Percentiles rank a stretch among this genome's conserved stretches.
Evolutionary conservation across 2,888 invertebrate species (phyloP).

Genomic region (Coelinius sp.): DNA sequence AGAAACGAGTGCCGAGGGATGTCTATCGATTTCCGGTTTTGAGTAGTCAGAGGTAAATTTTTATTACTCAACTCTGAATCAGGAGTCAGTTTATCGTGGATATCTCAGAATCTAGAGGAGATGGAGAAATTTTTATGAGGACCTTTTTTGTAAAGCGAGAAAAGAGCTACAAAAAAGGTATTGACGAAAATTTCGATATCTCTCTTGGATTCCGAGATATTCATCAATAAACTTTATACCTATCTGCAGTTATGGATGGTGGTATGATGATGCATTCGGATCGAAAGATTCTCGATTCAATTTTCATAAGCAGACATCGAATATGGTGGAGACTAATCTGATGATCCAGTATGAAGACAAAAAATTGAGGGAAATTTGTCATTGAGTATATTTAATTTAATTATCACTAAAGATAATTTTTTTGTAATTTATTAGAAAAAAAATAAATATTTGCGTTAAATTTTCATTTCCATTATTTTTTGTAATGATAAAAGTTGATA

Average conservation of each 20-base stretch:
- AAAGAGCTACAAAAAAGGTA: no score
- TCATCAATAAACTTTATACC: no score
- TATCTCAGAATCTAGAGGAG: no score
- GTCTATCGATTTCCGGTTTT: constrained; percentile 54
- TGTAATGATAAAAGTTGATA: no score
- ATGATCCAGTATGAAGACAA: constrained; percentile 59
- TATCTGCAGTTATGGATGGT: constrained; percentile 62
- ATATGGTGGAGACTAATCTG: constrained; percentile 57
- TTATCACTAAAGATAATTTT: neutral
- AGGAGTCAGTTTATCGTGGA: neutral
- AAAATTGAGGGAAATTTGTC: constrained; percentile 51
- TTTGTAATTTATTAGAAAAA: no score
- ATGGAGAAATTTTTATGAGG: no score
- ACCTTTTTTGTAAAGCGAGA: no score
- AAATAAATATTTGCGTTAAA: no score
- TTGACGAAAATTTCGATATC: no score
- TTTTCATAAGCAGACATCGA: constrained; percentile 60
- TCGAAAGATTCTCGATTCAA: constrained; percentile 55
- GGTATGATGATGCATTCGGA: constrained; percentile 59
- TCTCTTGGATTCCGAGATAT: no score
- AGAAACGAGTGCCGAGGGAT: constrained; percentile 50
- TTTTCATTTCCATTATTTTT: no score
- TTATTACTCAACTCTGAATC: neutral
- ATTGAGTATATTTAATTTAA: constrained; percentile 32
- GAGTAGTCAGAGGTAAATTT: constrained; percentile 62